phyloP scores from a whole-genome alignment of 2,797 vertebrate species.

The Tapirus indicus region DNA sequence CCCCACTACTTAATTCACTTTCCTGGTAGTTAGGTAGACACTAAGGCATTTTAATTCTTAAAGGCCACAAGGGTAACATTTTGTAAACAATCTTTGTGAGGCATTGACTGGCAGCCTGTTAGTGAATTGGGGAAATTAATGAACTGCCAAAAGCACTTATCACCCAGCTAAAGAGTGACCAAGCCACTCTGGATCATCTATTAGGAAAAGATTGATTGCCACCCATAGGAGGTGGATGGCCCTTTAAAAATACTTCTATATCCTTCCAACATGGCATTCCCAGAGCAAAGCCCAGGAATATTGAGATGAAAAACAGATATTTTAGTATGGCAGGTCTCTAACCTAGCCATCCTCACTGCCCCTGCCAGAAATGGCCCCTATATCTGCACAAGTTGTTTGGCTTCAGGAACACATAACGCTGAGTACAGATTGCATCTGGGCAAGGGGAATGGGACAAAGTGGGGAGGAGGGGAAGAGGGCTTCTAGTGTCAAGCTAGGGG shows the following conservation, averaged over 20 bases:
- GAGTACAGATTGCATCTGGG: not conserved
- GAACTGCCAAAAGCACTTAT: slow-evolving; percentile 11
- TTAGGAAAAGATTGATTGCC: slow-evolving; percentile 12
- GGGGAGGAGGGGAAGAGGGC: not conserved
- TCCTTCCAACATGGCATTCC: not conserved
- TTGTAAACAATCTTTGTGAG: not conserved
- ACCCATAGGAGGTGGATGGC: not conserved
- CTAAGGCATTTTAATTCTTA: slow-evolving; percentile 21
- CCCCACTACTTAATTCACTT: not conserved
- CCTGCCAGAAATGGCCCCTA: not conserved
- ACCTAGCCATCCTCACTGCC: not conserved
- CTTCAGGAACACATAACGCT: not conserved
- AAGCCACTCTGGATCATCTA: not conserved
- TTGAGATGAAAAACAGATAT: not conserved
- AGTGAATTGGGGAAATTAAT: slow-evolving; percentile 26
- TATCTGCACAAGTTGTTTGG: not conserved
- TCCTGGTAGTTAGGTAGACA: slow-evolving; percentile 5
- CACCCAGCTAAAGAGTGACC: not conserved
- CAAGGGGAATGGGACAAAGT: not conserved
- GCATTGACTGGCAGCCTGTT: not conserved
- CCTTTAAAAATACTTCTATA: slow-evolving; percentile 40
- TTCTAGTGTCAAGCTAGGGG: not conserved
- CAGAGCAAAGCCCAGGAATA: not conserved
- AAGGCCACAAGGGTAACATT: not conserved
- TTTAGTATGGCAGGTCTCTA: not conserved